Evolutionary conservation across 2,797 vertebrate species (phyloP).

Genomic region (Acomys russatus): DNA sequence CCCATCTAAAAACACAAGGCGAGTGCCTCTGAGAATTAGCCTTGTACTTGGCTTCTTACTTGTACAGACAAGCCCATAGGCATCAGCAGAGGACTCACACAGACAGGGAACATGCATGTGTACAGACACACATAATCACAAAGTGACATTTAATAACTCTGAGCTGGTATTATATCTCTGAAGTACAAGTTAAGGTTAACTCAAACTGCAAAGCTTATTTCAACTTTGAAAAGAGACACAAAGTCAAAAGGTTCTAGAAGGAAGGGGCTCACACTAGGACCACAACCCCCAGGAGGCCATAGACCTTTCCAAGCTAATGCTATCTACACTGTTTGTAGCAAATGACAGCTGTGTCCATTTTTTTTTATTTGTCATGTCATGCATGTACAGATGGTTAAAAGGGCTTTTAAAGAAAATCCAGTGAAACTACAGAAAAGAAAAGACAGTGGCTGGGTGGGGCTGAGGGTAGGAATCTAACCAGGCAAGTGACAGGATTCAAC

Average conservation of each 20-base stretch:
- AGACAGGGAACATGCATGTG: rapidly evolving
- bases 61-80: not conserved
- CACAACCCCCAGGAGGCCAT: not conserved
- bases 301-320: not conserved
- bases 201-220: not conserved
- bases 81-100: not conserved
- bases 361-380: not conserved
- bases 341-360: not conserved
- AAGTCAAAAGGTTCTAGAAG: not conserved
- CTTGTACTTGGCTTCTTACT: not conserved
- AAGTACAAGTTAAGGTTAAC: not conserved
- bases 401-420: slow-evolving; percentile 31
- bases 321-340: not conserved
- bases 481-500: slow-evolving; percentile 61
- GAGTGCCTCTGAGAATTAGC: not conserved
- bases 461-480: not conserved
- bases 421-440: not conserved
- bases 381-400: slow-evolving; percentile 49
- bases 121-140: not conserved
- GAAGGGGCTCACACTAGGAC: not conserved
- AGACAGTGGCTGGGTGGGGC: not conserved
- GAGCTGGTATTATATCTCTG: not conserved
- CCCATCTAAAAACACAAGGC: not conserved
- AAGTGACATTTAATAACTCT: not conserved
- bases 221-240: not conserved